phyloP scores from a whole-genome alignment of 2,797 vertebrate genomes.

The Leptoclinus maculatus region DNA sequence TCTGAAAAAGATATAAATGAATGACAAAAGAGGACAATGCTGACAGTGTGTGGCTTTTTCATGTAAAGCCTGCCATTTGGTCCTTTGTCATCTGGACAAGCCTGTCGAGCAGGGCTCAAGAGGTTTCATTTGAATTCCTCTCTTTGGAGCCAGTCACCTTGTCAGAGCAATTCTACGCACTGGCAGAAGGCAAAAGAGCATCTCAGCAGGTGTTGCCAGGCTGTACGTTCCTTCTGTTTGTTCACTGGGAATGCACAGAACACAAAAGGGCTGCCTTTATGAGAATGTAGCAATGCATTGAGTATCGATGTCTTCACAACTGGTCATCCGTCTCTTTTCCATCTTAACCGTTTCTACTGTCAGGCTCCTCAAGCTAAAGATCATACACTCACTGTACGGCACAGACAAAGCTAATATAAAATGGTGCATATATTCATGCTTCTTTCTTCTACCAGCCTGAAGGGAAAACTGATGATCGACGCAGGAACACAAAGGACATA shows the following conservation, averaged over 20 bases:
- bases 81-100: constrained; percentile 47
- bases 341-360: neutral
- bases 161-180: constrained; percentile 49
- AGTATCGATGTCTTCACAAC: neutral
- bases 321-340: neutral
- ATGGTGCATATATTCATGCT: neutral
- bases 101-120: constrained; percentile 31
- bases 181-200: constrained; percentile 44
- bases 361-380: neutral
- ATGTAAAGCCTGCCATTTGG: constrained; percentile 35
- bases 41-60: constrained; percentile 35
- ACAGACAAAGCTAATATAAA: neutral
- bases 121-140: constrained; percentile 60
- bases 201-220: constrained; percentile 36
- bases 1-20: constrained; percentile 20
- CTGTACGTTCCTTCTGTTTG: constrained; percentile 1
- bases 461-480: neutral
- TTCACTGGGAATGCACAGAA: neutral
- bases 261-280: neutral
- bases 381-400: neutral
- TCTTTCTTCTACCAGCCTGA: neutral
- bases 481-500: neutral
- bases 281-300: neutral
- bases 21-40: constrained; percentile 36
- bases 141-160: constrained; percentile 52